Base-by-base conservation (phyloP, 2,797 vertebrate species). In the Phalloptychus januarius region DNA sequence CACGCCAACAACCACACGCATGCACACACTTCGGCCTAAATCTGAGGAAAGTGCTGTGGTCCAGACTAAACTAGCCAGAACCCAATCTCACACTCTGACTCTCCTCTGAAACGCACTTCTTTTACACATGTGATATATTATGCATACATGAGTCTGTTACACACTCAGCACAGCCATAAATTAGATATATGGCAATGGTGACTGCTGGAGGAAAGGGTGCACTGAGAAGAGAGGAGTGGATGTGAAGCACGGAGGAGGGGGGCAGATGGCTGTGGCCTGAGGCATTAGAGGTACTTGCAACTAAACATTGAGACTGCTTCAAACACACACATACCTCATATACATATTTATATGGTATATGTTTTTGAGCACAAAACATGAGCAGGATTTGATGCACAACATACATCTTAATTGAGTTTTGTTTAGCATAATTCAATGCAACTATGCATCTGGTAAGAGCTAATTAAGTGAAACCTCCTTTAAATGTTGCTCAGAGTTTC, bases 221-320 rank as follows among this genome's bases (percentile, higher is more conserved):
- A 56, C 74, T 56, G 78, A 79, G 76, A 74, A 82, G 67, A 75
- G 72, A 79, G 42, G 82, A 73, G 79, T 82, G 50, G 80, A 48
- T 83, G 86, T 80, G 88, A 85, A 78, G 76, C 75, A 65, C 52
- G 82, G 85, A 20, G 61, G 56, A 88, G 85, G 85, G 86, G 79
- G 88, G 92, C 94, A 95, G 94, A 95, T 94, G 94, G 93, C 82
- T 86, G 83, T 90, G 81, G 91, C 93, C 94, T 88, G 78, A 88
- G 94, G 93, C 92, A 50, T 84, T 86, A 45, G 79, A 90, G 83
- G 88, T 88, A 84, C 88, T 70, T 85, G 87, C 90, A 91, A 86
- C 86, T 90, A 90, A 90, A 93, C 87, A 91, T 40, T 80, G 81
- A 90, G 80, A 77, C 85, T 79, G 71, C 81, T 77, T 75, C 80